phyloP scores from a whole-genome alignment of 1,140 invertebrate genomes.

The Brachystomella parvula region DNA sequence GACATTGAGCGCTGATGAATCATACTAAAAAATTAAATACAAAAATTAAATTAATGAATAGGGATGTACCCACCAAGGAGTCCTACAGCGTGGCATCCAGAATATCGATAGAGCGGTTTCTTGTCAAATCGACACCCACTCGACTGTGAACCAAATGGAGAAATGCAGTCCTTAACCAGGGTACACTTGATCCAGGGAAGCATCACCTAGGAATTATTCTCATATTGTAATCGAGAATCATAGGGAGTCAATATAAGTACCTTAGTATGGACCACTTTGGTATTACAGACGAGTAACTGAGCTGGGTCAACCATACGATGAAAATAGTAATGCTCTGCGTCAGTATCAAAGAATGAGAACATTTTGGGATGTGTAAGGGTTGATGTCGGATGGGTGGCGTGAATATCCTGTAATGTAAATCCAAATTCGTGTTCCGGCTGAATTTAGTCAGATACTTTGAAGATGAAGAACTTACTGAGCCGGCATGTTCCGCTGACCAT shows the following conservation, averaged over 20 bases:
- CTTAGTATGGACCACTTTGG: slow-evolving; percentile 41
- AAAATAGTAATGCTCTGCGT: slow-evolving; percentile 40
- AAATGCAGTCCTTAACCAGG: slow-evolving; percentile 46
- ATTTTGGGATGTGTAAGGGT: slow-evolving; percentile 51
- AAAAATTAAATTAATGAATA: slow-evolving; percentile 6
- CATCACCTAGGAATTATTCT: slow-evolving; percentile 34
- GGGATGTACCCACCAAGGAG: not conserved
- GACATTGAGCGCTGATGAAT: slow-evolving; percentile 33
- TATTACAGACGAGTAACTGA: slow-evolving; percentile 47
- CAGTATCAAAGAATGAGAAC: slow-evolving; percentile 50
- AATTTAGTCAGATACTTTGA: slow-evolving; percentile 46
- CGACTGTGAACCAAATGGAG: slow-evolving; percentile 47
- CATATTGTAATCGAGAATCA: slow-evolving; percentile 1
- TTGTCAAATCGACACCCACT: slow-evolving; percentile 44
- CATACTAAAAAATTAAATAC: slow-evolving; percentile 16
- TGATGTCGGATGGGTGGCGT: slow-evolving; percentile 44
- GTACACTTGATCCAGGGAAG: slow-evolving; percentile 49
- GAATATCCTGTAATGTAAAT: slow-evolving; percentile 1
- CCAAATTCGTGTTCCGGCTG: no score
- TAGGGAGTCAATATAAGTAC: slow-evolving; percentile 5
- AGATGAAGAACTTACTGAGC: slow-evolving; percentile 37
- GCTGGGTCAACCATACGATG: slow-evolving; percentile 46
- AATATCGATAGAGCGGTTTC: slow-evolving; percentile 47
- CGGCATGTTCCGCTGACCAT: slow-evolving; percentile 37
- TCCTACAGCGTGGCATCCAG: slow-evolving; percentile 44